Base-by-base conservation (phyloP, 2,113 vertebrate species). In the Pipa parva region DNA sequence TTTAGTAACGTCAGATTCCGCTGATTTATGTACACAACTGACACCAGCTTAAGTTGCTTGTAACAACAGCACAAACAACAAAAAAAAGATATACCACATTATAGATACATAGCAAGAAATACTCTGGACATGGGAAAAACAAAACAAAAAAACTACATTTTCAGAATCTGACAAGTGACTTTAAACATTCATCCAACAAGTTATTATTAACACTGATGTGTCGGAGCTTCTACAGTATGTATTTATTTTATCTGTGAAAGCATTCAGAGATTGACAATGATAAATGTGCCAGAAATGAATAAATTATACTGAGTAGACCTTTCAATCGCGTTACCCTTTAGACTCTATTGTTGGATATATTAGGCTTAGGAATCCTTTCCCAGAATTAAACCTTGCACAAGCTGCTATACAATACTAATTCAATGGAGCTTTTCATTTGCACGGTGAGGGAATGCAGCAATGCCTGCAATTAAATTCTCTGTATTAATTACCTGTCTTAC, bases 341-440 rank as follows among this genome's bases (percentile, higher is more conserved):
- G 21, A 22, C n/a, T 46, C 52, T 33, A 57, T 48, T 66, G 63
- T 66, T 56, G 26, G 7, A 24, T 33, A 67, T 59, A 27, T 37
- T 37, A 45, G 25, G 26, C 55, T 31, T 26, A 59, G 20, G 28
- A n/a, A 21, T 27, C 10, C 22, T n/a, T 59, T 33, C 54, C 29
- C n/a, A 50, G 46, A 54, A 27, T 12, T 6, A 67, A 12, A 45
- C n/a, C 33, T 29, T 12, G 51, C 22, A n/a, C 25, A 56, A 29
- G n/a, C 62, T 28, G 33, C 37, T 28, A 17, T 65, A 45, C 36
- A 56, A 57, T 57, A 31, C 42, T 37, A 58, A 57, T 58, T 48
- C 39, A 33, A 31, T 29, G 58, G 48, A 46, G 29, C 54, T 48
- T 58, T 58, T 48, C 20, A 46, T 56, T 10, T 42, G 27, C 39